A percentile compares a stretch with the other conserved stretches of the same genome.
phyloP scores from a whole-genome alignment of 2,113 vertebrate species.

The Notarius quadriscutis region DNA sequence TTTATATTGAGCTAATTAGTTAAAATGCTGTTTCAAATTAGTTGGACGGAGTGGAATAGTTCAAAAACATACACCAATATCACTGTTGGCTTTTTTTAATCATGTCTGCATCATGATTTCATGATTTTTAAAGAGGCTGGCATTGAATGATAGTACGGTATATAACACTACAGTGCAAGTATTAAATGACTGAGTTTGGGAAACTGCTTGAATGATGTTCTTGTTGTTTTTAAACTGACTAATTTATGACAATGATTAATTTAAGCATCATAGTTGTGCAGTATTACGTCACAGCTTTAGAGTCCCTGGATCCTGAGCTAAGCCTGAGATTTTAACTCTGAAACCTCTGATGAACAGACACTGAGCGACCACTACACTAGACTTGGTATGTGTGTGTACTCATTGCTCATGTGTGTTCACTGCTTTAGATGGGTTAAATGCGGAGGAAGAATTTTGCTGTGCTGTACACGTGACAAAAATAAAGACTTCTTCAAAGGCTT shows the following conservation, averaged over 20 bases:
- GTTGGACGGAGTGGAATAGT: neutral
- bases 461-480: neutral
- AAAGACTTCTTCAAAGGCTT: no score
- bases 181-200: neutral
- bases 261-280: neutral
- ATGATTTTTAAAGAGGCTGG: neutral
- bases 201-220: neutral
- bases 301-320: neutral
- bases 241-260: neutral
- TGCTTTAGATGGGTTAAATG: no score
- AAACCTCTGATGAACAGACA: neutral
- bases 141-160: neutral
- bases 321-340: neutral
- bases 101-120: neutral
- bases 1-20: neutral
- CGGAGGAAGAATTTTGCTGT: neutral
- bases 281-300: neutral
- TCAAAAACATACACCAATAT: neutral
- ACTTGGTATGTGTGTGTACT: no score
- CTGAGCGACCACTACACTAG: neutral
- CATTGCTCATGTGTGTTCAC: no score
- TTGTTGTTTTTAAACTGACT: no score
- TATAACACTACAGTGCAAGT: neutral
- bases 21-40: neutral
- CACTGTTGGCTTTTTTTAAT: neutral